These are phyloP conservation scores for Thalassoma bifasciatum DNA, from an alignment of 2,113 vertebrate genomes.

Conservation along the genomic window DNA sequence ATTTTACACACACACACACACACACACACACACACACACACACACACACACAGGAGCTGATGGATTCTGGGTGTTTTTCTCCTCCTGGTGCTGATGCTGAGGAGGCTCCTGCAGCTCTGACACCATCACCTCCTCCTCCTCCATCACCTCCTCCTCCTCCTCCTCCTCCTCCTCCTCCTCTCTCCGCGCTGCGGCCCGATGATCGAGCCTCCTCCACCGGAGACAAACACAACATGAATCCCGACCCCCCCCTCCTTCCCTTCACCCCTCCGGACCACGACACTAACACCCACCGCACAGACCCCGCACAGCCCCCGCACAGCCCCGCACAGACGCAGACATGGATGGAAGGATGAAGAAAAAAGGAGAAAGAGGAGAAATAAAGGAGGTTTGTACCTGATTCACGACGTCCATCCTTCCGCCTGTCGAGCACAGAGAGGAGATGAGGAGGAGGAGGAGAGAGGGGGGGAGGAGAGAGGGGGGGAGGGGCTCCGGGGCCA, in stretches of 20 bases:
- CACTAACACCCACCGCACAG: not conserved
- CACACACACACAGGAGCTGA: too few species aligned
- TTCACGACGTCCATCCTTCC: constrained; percentile 76
- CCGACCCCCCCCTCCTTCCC: too few species aligned
- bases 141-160: not conserved
- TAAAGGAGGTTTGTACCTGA: constrained; percentile 55
- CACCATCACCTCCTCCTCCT: not conserved
- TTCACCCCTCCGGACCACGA: constrained; percentile 4
- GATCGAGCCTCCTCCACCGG: not conserved
- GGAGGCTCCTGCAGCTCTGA: too few species aligned
- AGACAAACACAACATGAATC: not conserved
- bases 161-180: not conserved
- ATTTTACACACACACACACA: too few species aligned
- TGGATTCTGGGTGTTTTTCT: too few species aligned
- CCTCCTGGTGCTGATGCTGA: too few species aligned
- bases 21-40: too few species aligned
- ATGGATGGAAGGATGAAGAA: fast-evolving
- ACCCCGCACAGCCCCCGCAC: too few species aligned
- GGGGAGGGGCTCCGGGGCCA: not conserved
- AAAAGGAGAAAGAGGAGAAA: not conserved
- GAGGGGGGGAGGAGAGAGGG: too few species aligned
- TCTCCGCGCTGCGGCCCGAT: constrained; percentile 20
- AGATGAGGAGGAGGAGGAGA: constrained; percentile 7
- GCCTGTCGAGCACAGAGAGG: constrained; percentile 36
- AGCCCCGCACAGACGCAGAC: not conserved